Evolutionary conservation across 2,888 invertebrate species (phyloP).

Genomic region (Thereva nobilitata): DNA sequence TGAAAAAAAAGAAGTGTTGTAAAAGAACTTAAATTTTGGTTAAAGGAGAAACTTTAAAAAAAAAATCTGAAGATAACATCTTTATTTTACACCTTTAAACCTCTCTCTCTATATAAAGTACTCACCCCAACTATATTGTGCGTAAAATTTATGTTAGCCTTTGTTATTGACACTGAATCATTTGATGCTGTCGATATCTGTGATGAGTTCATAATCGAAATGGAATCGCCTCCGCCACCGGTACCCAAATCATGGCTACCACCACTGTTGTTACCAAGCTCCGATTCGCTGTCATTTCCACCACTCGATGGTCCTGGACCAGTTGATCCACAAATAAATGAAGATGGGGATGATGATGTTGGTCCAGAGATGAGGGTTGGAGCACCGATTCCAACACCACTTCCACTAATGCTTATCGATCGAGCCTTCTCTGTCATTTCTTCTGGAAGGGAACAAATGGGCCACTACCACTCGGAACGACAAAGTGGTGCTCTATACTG

Average conservation of each 20-base stretch:
- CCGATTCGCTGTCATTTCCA: conserved; percentile 43
- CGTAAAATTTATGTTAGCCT: conserved; percentile 47
- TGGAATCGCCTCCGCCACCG: conserved; percentile 49
- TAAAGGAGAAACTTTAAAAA: background rate
- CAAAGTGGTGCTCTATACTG: conserved; percentile 3
- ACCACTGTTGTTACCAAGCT: conserved; percentile 34
- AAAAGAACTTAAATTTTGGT: background rate
- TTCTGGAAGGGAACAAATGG: background rate
- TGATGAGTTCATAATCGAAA: conserved; percentile 58
- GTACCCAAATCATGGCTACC: conserved; percentile 42
- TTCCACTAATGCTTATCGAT: conserved; percentile 40
- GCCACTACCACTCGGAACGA: conserved; percentile 12
- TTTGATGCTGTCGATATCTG: conserved; percentile 57
- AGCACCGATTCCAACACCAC: conserved; percentile 45
- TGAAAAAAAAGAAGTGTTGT: background rate
- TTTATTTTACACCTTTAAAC: background rate
- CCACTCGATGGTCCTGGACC: conserved; percentile 37
- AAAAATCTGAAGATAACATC: background rate
- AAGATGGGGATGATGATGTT: conserved; percentile 44
- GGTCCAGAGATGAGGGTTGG: conserved; percentile 50
- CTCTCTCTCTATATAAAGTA: background rate
- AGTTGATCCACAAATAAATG: conserved; percentile 36
- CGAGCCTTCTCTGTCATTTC: conserved; percentile 54
- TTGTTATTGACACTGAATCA: conserved; percentile 49
- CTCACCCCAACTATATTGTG: conserved; percentile 50